Percentiles rank a stretch among this genome's conserved stretches.
phyloP scores from a whole-genome alignment of 1,140 invertebrate species.

The Oscheius sp. region DNA sequence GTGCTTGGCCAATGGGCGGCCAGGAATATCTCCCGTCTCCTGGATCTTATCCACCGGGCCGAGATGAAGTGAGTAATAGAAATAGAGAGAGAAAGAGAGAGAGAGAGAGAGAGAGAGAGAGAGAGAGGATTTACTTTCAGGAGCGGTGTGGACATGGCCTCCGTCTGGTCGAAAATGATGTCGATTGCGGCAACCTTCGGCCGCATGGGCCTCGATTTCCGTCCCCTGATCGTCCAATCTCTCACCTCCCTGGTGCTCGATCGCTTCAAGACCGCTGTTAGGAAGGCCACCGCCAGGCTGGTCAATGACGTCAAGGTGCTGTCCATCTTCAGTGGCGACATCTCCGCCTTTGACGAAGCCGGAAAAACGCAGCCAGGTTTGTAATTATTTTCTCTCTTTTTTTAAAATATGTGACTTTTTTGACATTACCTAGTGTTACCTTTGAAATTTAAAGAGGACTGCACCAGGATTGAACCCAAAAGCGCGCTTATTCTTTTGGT shows the following conservation, averaged over 20 bases:
- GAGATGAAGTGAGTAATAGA: constrained; percentile 35
- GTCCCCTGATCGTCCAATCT: constrained; percentile 46
- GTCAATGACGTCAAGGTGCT: constrained; percentile 38
- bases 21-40: constrained; percentile 39
- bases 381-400: constrained; percentile 44
- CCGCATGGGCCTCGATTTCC: constrained; percentile 59
- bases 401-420: neutral
- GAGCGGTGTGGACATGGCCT: constrained; percentile 33
- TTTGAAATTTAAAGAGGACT: no score
- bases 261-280: constrained; percentile 39
- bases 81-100: no score
- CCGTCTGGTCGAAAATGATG: constrained; percentile 51
- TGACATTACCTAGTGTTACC: no score
- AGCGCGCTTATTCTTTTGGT: no score
- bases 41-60: constrained; percentile 23
- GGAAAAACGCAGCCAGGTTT: constrained; percentile 49
- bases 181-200: constrained; percentile 58
- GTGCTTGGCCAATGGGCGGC: constrained; percentile 57
- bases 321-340: neutral
- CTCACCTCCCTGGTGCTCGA: constrained; percentile 47
- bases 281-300: constrained; percentile 39
- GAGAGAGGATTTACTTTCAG: constrained; percentile 5
- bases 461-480: no score
- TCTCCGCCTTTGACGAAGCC: constrained; percentile 7
- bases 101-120: no score